phyloP scores from a whole-genome alignment of 2,888 invertebrate species.

The Athalia rosae region DNA sequence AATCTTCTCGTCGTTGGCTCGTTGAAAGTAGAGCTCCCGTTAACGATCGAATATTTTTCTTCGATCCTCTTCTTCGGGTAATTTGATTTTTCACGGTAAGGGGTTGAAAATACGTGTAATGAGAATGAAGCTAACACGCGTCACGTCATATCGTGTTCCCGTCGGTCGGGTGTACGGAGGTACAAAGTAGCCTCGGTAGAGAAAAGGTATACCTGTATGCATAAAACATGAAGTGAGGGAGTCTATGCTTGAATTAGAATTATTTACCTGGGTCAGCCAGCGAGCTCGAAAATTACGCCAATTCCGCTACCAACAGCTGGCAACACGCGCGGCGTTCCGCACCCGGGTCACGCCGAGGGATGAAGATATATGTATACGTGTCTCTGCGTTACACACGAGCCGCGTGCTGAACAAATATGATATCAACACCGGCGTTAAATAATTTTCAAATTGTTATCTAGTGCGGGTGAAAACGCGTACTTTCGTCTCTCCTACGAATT shows the following conservation, averaged over 20 bases:
- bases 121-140: neutral
- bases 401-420: constrained; percentile 11
- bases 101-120: neutral
- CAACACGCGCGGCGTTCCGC: too few species aligned
- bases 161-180: neutral
- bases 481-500: too few species aligned
- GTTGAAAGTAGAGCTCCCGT: too few species aligned
- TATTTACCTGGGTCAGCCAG: constrained; percentile 57
- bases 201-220: constrained; percentile 48
- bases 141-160: constrained; percentile 18
- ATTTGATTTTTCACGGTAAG: neutral
- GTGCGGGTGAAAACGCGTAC: too few species aligned
- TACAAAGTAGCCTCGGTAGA: neutral
- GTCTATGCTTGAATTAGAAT: constrained; percentile 58
- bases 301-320: neutral
- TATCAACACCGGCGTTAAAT: too few species aligned
- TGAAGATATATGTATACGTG: neutral
- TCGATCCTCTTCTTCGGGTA: too few species aligned
- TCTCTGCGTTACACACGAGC: neutral
- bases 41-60: too few species aligned
- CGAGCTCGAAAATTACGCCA: constrained; percentile 53
- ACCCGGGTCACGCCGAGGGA: neutral
- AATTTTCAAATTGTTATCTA: too few species aligned
- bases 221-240: constrained; percentile 58
- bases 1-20: too few species aligned